These are phyloP conservation scores for Rallus crepitans DNA, from an alignment of 2,797 vertebrate species.

Conservation along the genomic window DNA sequence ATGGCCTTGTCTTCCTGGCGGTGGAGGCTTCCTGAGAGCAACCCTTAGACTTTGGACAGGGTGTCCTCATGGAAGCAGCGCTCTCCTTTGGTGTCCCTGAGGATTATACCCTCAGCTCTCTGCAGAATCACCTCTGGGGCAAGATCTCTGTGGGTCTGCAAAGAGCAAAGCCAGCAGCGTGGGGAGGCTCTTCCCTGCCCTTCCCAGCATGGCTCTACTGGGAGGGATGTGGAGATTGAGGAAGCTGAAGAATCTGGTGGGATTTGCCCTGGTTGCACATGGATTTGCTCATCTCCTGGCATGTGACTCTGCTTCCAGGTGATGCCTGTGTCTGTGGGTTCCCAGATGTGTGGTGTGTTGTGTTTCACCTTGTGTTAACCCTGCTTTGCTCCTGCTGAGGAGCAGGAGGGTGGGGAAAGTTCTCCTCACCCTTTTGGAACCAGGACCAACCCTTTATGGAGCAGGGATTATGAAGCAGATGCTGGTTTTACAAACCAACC, in stretches of 20 bases:
- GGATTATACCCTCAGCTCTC: not conserved
- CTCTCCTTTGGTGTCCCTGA: not conserved
- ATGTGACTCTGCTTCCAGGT: rapidly evolving
- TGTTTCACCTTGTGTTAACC: not conserved
- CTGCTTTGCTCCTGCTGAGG: not conserved
- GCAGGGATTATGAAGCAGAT: rapidly evolving
- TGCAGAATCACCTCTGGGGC: not conserved
- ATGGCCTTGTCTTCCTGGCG: not conserved
- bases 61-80: not conserved
- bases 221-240: not conserved
- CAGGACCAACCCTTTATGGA: rapidly evolving
- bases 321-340: rapidly evolving
- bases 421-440: not conserved
- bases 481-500: not conserved
- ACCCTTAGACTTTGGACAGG: slow-evolving; percentile 58
- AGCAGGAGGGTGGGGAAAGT: not conserved
- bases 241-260: not conserved
- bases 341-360: rapidly evolving
- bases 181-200: not conserved
- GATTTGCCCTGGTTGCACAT: not conserved
- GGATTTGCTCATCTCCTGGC: not conserved
- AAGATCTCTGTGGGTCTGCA: not conserved
- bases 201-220: not conserved
- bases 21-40: not conserved
- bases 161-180: not conserved